These are phyloP conservation scores for Lasiommata megera DNA, from an alignment of 2,888 invertebrate genomes.

Conservation along the genomic window DNA sequence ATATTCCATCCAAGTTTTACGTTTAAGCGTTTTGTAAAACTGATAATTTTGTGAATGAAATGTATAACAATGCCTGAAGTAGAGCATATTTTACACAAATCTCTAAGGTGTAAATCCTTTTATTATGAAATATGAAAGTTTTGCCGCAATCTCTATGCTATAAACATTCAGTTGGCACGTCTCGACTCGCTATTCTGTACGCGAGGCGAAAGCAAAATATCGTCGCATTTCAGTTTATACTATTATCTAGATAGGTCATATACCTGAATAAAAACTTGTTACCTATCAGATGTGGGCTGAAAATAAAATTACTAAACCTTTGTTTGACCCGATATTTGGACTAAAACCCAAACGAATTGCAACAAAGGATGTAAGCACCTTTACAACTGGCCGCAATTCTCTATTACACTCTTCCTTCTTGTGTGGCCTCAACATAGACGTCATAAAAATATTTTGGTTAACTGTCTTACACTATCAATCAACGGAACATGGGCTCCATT, in stretches of 20 bases:
- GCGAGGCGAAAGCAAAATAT: constrained; percentile 20
- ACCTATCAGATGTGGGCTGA: not conserved
- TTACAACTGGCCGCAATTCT: no score
- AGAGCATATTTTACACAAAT: constrained; percentile 10
- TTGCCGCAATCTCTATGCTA: constrained; percentile 17
- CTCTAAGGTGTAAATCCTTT: constrained; percentile 15
- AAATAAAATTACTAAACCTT: not conserved
- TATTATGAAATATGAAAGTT: constrained; percentile 19
- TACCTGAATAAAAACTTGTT: not conserved
- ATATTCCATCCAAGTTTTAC: no score
- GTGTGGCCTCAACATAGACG: no score
- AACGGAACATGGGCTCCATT: no score
- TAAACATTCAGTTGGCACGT: constrained; percentile 21
- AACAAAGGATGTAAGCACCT: no score
- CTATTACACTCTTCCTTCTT: no score
- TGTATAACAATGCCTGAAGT: not conserved
- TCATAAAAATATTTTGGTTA: no score
- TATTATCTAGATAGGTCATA: constrained; percentile 10
- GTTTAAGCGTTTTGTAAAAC: not conserved
- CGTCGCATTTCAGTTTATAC: constrained; percentile 14
- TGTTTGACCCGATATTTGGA: no score
- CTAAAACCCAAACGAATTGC: no score
- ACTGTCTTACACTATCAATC: no score
- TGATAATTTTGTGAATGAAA: constrained; percentile 2
- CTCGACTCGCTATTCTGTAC: constrained; percentile 18